These are phyloP conservation scores for Agriopis marginaria DNA, from an alignment of 2,888 invertebrate genomes.

Conservation along the genomic window DNA sequence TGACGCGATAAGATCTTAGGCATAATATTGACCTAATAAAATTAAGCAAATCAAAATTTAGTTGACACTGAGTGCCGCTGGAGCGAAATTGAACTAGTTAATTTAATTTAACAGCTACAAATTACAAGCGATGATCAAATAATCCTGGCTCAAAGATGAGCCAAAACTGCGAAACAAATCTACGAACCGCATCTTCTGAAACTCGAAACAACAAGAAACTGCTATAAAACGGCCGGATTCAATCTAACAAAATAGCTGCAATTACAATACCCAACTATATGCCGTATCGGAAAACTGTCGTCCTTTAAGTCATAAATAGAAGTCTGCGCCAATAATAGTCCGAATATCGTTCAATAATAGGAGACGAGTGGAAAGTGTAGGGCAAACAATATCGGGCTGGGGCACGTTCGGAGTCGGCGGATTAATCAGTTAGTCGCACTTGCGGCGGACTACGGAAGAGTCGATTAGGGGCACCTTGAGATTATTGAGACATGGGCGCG, in stretches of 20 bases:
- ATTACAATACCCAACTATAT: conserved; percentile 78
- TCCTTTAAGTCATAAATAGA: conserved; percentile 77
- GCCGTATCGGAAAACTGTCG: conserved; percentile 68
- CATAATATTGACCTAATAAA: conserved; percentile 31
- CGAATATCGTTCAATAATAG: conserved; percentile 81
- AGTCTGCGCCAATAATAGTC: conserved; percentile 73
- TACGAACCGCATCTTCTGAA: conserved; percentile 35
- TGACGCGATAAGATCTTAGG: conserved; percentile 5
- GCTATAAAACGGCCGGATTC: conserved; percentile 67
- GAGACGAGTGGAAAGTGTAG: conserved; percentile 72
- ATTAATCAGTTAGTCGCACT: conserved; percentile 86
- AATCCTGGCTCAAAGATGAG: conserved; percentile 57
- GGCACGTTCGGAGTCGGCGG: conserved; percentile 79
- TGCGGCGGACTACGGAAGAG: conserved; percentile 82
- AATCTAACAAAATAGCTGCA: conserved; percentile 78
- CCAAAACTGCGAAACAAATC: conserved; percentile 47
- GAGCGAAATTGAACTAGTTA: conserved; percentile 58
- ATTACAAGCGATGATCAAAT: conserved; percentile 57
- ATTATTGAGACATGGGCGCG: conserved; percentile 84
- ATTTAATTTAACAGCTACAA: conserved; percentile 65
- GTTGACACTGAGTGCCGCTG: conserved; percentile 48
- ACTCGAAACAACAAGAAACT: conserved; percentile 61
- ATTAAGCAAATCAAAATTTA: conserved; percentile 40
- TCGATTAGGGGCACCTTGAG: conserved; percentile 85
- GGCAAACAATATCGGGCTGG: conserved; percentile 77